phyloP scores from a whole-genome alignment of 2,113 vertebrate genomes.

The Turnix velox region DNA sequence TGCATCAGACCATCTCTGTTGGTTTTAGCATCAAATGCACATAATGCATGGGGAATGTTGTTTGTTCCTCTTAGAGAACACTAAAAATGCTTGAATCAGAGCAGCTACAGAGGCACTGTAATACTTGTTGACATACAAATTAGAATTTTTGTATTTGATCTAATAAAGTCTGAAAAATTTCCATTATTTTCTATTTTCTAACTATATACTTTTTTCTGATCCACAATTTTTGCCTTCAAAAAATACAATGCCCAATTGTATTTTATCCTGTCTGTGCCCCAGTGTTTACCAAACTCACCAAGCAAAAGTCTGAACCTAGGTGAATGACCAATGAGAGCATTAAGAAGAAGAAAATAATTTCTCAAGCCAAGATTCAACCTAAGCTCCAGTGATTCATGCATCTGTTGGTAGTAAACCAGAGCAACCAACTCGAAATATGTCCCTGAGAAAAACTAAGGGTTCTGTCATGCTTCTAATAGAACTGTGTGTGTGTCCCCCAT shows the following conservation, averaged over 20 bases:
- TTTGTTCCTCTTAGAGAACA: neutral
- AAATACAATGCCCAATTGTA: neutral
- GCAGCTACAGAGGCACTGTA: neutral
- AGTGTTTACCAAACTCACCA: neutral
- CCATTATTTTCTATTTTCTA: neutral
- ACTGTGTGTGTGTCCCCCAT: fast-evolving
- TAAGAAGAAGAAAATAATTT: neutral
- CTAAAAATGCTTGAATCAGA: neutral
- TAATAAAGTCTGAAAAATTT: neutral
- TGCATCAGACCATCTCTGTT: neutral
- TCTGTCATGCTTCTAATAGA: fast-evolving
- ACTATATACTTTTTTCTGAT: neutral
- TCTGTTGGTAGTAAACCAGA: neutral
- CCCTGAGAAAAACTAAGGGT: neutral
- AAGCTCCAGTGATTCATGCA: neutral
- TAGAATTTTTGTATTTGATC: neutral
- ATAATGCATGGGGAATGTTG: neutral
- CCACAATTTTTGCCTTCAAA: neutral
- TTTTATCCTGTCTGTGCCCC: neutral
- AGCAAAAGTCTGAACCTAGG: neutral
- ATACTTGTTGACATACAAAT: neutral
- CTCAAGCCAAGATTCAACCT: neutral
- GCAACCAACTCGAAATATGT: fast-evolving
- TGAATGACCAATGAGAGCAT: fast-evolving
- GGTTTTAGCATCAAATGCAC: neutral